phyloP scores from a whole-genome alignment of 2,888 invertebrate species.

The Mythimna lalbum region DNA sequence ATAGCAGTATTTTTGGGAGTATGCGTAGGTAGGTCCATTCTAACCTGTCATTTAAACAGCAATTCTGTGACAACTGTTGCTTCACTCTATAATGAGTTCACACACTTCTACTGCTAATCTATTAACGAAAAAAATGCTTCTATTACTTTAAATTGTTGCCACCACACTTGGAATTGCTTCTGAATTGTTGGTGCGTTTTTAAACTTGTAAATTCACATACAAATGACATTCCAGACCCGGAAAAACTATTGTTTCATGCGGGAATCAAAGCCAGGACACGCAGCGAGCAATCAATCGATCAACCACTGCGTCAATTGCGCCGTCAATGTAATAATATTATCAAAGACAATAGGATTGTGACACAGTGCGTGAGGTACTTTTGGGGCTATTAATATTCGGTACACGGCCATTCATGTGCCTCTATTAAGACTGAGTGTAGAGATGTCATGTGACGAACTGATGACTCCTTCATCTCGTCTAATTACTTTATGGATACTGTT shows the following conservation, averaged over 20 bases:
- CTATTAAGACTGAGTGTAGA: conserved; percentile 54
- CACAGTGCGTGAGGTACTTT: conserved; percentile 40
- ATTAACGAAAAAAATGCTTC: conserved; percentile 13
- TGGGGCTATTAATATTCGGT: conserved; percentile 49
- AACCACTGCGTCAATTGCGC: no score
- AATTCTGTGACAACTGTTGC: not conserved
- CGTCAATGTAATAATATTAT: conserved; percentile 4
- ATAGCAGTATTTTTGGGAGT: conserved; percentile 25
- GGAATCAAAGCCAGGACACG: no score
- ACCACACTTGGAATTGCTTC: no score
- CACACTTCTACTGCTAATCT: not conserved
- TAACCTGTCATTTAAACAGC: not conserved
- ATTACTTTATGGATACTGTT: conserved; percentile 60
- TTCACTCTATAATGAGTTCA: not conserved
- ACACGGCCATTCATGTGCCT: conserved; percentile 47
- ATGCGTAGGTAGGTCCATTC: conserved; percentile 1
- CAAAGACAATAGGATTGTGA: conserved; percentile 31
- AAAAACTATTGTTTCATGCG: no score
- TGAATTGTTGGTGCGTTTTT: no score
- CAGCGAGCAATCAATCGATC: no score
- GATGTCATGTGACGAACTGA: conserved; percentile 64
- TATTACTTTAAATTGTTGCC: not conserved
- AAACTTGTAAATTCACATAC: no score
- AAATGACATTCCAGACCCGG: no score
- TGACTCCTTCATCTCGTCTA: conserved; percentile 63